Evolutionary conservation across 2,797 vertebrate species (phyloP).

Genomic region (Channallabes apus): DNA sequence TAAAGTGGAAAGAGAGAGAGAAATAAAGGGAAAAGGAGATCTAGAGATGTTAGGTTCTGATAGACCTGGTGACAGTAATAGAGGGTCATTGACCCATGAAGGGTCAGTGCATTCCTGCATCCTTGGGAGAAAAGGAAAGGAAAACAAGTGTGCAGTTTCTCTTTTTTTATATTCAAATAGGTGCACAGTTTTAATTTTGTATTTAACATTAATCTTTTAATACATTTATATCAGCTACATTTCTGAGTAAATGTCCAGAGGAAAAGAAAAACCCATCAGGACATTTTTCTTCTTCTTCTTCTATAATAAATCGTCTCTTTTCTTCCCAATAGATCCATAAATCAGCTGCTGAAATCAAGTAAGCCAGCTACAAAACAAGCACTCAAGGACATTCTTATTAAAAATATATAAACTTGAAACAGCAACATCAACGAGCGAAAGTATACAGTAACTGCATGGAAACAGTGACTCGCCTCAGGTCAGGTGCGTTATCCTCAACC

Average conservation of each 20-base stretch:
- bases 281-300: no score
- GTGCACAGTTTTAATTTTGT: background rate
- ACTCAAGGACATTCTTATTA: slow-evolving; percentile 9
- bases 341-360: background rate
- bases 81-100: slow-evolving; percentile 61
- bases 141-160: slow-evolving; percentile 15
- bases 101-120: slow-evolving; percentile 52
- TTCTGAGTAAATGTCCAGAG: background rate
- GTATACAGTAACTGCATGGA: background rate
- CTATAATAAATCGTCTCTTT: background rate
- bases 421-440: slow-evolving; percentile 1
- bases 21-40: slow-evolving; percentile 5
- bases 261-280: background rate
- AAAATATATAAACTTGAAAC: slow-evolving; percentile 1
- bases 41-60: slow-evolving; percentile 45
- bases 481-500: background rate
- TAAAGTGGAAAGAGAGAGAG: slow-evolving; percentile 14
- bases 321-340: background rate
- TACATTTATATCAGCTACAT: background rate
- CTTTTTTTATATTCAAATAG: slow-evolving; percentile 6
- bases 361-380: background rate
- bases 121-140: slow-evolving; percentile 49
- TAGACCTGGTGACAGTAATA: slow-evolving; percentile 57
- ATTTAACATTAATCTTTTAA: background rate
- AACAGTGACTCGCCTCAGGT: background rate